Evolutionary conservation across 64 coral and sea anemone genomes (phyloP), one percentile per base, ranked within the genome.

Genomic region (Porites lutea): DNA sequence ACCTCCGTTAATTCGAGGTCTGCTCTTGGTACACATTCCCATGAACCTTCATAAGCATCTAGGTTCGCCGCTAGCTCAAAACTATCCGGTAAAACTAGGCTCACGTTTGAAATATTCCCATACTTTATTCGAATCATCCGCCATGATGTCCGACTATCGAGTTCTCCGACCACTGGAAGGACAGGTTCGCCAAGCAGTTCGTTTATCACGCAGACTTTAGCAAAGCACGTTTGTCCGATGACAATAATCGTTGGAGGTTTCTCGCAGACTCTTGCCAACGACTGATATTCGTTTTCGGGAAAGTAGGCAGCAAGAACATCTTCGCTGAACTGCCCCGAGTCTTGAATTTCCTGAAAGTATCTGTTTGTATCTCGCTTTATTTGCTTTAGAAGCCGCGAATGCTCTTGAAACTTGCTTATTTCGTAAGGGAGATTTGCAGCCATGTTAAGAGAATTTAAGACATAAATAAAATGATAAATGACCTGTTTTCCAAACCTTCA

Each of bases 171-270:
- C 2, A 92, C 88, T n/a, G 97, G 97, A 12, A 99, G 61, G 2
- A 99, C 94, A 11, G 94, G 94, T 59, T 99, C 97, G 70, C 97
- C 97, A 0, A 99, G 91, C 61, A 99, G 64, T 49, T 99, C 94
- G 48, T 99, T 99, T 74, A 99, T 95, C 13, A 99, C 94, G 83
- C 91, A 93, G 51, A 99, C 97, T 82, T 99, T 99, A 3, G 97
- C 90, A 72, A 95, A 99, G 61, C 94, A 95, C 15, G 94, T 99
- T 23, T 99, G 97, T 14, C 97, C 97, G 4, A 99, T 92, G 2
- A 99, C 97, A 74, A 99, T 95, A 16, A 99, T 96, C 2, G 97
- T 99, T 15, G 97, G 94, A 16, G 94, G 94, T 91, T 93, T 99
- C 52, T 99, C 97, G 57, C 97, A 99, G 18, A 99, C 94, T 48